Evolutionary conservation across 2,797 vertebrate genomes (phyloP), one percentile per base, ranked within the genome.

Genomic region (Apodemus agrarius): DNA sequence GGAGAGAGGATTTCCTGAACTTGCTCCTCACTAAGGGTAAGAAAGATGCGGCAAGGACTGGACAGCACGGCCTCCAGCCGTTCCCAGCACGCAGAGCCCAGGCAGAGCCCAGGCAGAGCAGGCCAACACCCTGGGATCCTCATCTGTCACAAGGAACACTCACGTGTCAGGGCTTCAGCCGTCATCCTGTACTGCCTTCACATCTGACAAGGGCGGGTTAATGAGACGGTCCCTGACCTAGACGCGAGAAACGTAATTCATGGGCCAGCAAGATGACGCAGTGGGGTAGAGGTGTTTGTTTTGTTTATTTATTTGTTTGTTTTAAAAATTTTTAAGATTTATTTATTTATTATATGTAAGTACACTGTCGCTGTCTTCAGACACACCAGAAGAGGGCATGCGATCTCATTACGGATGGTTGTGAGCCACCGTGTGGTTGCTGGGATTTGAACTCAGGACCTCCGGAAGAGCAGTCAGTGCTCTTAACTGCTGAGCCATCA

Each of bases 1-100:
- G 96, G 89, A 99, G 98, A 98, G 98, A 98, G 34, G 97, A 99
- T 19, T 98, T 99, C 90, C 97, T 99, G 61, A 98, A 98, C 63
- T 97, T 99, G 93, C 98, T 99, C 61, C 99, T 99, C 93, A 95
- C 98, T 86, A 99, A 98, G 99, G 99, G 99, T 99, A 93, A 97
- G 97, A n/a, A n/a, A n/a, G n/a, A n/a, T n/a, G n/a, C n/a, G n/a
- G n/a, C 14, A 0, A 2, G 19, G 12, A 3, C 0, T 6, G 19
- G 0, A 0, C 29, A 0, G 13, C 26, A 26, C 34, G 3, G 14
- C 37, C 9, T 2, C 1, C 6, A 40, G 67, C 52, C 34, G 0
- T 24, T 52, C 65, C 76, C 67, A 2, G 49, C 2, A 29, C 81
- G 34, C 79, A 61, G 82, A 49, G 40, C 34, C 0, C 21, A 31